Conservation (phyloP, 1,140 invertebrate species). For the Galleria mellonella region DNA sequence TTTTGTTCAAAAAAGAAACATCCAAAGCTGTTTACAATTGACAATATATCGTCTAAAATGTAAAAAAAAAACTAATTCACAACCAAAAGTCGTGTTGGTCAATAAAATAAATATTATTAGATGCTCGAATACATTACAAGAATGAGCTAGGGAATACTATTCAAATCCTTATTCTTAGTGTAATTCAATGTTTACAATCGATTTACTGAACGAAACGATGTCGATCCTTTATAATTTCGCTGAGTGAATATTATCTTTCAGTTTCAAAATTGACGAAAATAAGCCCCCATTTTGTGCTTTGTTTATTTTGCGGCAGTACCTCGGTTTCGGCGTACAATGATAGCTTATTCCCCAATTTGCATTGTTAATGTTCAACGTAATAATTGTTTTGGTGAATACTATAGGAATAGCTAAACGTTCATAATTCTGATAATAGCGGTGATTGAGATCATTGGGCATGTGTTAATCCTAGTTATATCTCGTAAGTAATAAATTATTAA, state of each 20-base stretch:
- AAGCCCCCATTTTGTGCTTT: slow-evolving; percentile 4
- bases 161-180: neutral
- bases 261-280: slow-evolving; percentile 6
- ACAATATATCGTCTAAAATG: no score
- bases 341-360: slow-evolving; percentile 57
- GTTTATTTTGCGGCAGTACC: slow-evolving; percentile 45
- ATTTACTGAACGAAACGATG: slow-evolving; percentile 1
- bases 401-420: neutral
- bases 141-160: no score
- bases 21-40: no score
- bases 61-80: no score
- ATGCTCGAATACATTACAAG: no score
- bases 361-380: slow-evolving; percentile 43
- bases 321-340: slow-evolving; percentile 31
- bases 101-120: no score
- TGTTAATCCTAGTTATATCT: no score
- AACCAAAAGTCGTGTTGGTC: no score
- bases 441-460: no score
- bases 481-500: no score
- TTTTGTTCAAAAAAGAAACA: no score
- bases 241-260: slow-evolving; percentile 17
- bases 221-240: slow-evolving; percentile 4
- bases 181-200: slow-evolving; percentile 2
- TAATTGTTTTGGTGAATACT: slow-evolving; percentile 34
- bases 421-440: no score